These are phyloP conservation scores for Amblyjoppa fuscipennis DNA, from an alignment of 2,888 invertebrate species.

Conservation along the genomic window DNA sequence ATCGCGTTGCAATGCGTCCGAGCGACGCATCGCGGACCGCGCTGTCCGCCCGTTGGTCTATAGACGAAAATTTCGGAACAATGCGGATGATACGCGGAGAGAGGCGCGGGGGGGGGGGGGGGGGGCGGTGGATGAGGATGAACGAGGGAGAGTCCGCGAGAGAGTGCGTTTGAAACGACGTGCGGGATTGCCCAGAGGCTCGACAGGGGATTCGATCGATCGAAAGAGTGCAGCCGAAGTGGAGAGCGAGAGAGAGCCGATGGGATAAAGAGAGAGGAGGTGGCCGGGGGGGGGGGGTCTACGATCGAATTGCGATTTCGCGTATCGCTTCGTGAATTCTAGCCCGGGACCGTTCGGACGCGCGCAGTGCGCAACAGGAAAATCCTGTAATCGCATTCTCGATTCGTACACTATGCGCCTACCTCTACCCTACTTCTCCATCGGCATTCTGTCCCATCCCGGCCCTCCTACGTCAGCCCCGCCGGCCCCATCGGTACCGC, in stretches of 20 bases:
- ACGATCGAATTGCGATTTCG: conserved; percentile 69
- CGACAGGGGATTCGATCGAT: conserved; percentile 62
- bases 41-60: conserved; percentile 33
- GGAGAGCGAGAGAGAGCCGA: neutral
- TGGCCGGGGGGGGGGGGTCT: neutral
- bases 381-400: conserved; percentile 82
- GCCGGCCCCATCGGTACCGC: conserved; percentile 7
- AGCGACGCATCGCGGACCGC: conserved; percentile 34
- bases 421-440: conserved; percentile 58
- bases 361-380: conserved; percentile 73
- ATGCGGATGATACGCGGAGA: conserved; percentile 53
- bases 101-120: conserved; percentile 29
- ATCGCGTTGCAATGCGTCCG: conserved; percentile 45
- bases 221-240: conserved; percentile 55
- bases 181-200: conserved; percentile 62
- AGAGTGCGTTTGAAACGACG: conserved; percentile 56
- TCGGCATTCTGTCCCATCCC: conserved; percentile 67
- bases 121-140: no score
- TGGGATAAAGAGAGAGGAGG: conserved; percentile 1
- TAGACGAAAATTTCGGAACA: conserved; percentile 56
- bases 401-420: conserved; percentile 58
- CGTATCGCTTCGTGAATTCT: conserved; percentile 74
- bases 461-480: conserved; percentile 30
- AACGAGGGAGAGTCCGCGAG: neutral
- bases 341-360: conserved; percentile 76